Base-by-base conservation (phyloP, 2,888 invertebrate genomes). In the Aromia moschata region DNA sequence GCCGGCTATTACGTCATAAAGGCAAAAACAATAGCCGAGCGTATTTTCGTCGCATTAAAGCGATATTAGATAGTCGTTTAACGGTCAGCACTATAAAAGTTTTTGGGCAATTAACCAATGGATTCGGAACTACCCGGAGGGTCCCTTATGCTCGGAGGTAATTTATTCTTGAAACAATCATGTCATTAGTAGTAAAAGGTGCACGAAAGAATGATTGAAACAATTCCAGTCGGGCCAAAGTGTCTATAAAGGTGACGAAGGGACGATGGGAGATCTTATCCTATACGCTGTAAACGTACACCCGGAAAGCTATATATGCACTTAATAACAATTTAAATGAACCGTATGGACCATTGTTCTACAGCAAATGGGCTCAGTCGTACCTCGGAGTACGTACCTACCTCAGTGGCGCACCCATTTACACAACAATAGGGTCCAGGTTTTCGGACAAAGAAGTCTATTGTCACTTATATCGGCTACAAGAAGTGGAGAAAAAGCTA, bases 271-370 rank as follows among this genome's bases (percentile, higher is more conserved):
- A 71, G 71, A 73, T 70, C 60, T 70, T 71, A 71, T 73, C 73
- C 58, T 60, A 52, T 55, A 61, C 59, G 72, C 66, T 68, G 70
- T 71, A 73, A 73, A 73, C 69, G 69, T 66, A 69, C 69, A 72
- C 66, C 72, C 73, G 73, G 71, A 72, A 74, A 68, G 67, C 69
- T 68, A 64, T 70, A 70, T 71, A 67, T 67, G 71, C 68, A 70
- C 73, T 72, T 74, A 74, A 74, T 76, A 74, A 74, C 73, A 69
- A 67, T 73, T 76, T 74, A 74, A 76, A 76, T 74, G 75, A 72
- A 65, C 73, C 72, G 70, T 71, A 64, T 68, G 64, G 61, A 61
- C 67, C 69, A 73, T 73, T 73, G 73, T 74, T 73, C 69, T 67
- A 63, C 44, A 58, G 65, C 54, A 64, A 69, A 72, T 64, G 59